Percentiles rank a stretch among this genome's conserved stretches.
Evolutionary conservation across 2,113 vertebrate species (phyloP).

Genomic region (Oncorhynchus gorbuscha): DNA sequence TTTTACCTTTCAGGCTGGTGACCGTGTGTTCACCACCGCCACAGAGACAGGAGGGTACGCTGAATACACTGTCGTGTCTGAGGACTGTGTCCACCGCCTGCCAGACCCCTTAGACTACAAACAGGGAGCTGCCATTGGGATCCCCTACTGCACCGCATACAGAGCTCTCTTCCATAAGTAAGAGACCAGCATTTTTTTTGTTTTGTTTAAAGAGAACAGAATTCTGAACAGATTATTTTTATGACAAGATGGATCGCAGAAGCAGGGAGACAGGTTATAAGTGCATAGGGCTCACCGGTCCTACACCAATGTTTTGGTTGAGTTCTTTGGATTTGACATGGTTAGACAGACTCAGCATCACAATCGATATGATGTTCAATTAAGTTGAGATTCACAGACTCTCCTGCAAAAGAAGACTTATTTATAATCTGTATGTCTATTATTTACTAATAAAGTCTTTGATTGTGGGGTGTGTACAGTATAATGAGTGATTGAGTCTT

Average conservation of each 20-base stretch:
- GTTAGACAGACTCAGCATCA: no score
- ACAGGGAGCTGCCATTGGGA: conserved; percentile 86
- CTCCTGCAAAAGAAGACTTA: no score
- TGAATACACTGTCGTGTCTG: conserved; percentile 80
- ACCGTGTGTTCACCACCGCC: conserved; percentile 83
- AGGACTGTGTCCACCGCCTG: conserved; percentile 75
- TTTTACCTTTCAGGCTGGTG: conserved; percentile 75
- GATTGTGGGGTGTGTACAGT: no score
- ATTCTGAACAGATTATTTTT: no score
- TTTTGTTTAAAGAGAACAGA: no score
- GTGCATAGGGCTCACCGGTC: no score
- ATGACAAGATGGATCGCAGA: no score
- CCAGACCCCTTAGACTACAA: conserved; percentile 76
- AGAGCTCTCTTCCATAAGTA: conserved; percentile 92
- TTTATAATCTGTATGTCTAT: neutral
- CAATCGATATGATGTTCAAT: no score
- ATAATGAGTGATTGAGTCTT: neutral
- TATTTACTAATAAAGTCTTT: neutral
- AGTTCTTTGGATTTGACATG: neutral
- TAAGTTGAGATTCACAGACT: no score
- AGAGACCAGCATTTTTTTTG: conserved; percentile 28
- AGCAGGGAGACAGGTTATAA: no score
- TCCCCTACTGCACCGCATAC: conserved; percentile 92
- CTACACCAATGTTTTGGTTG: neutral
- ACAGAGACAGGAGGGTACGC: conserved; percentile 87